A percentile compares a stretch with the other conserved stretches of the same genome.
Evolutionary conservation across 2,797 vertebrate species (phyloP).

Genomic region (Leptodactylus fallax): DNA sequence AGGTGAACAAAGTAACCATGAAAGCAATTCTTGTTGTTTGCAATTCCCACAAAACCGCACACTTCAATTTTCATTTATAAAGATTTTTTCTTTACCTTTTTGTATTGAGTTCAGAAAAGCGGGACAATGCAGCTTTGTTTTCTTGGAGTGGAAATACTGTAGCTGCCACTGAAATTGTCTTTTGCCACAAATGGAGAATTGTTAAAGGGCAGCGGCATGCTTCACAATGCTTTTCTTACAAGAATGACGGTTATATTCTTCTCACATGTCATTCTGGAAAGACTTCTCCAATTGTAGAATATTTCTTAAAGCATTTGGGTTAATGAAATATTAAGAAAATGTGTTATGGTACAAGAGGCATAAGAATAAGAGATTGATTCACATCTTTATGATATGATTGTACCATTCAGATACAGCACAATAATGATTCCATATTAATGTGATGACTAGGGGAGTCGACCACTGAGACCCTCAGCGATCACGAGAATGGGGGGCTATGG

Average conservation of each 20-base stretch:
- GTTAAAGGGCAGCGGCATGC: neutral
- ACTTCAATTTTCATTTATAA: slow-evolving; percentile 36
- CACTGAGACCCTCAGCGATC: too few species aligned
- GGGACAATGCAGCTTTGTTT: slow-evolving; percentile 13
- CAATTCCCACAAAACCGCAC: slow-evolving; percentile 46
- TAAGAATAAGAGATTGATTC: neutral
- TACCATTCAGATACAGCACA: neutral
- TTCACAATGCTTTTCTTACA: neutral
- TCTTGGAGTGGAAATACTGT: slow-evolving; percentile 14
- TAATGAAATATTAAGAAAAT: slow-evolving; percentile 1
- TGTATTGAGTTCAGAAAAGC: slow-evolving; percentile 31
- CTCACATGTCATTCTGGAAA: neutral
- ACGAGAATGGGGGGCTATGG: too few species aligned
- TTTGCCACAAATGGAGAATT: slow-evolving; percentile 2
- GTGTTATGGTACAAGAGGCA: neutral
- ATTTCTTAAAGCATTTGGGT: neutral
- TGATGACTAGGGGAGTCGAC: too few species aligned
- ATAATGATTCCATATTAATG: neutral
- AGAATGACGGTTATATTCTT: neutral
- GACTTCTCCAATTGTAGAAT: neutral
- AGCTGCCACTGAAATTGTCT: slow-evolving; percentile 14
- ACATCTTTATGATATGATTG: neutral
- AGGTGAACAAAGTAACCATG: slow-evolving; percentile 51
- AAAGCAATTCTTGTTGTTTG: slow-evolving; percentile 52
- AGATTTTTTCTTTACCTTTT: slow-evolving; percentile 10